Evolutionary conservation across 2,113 vertebrate genomes (phyloP).

Genomic region (Neomonachus schauinslandi): DNA sequence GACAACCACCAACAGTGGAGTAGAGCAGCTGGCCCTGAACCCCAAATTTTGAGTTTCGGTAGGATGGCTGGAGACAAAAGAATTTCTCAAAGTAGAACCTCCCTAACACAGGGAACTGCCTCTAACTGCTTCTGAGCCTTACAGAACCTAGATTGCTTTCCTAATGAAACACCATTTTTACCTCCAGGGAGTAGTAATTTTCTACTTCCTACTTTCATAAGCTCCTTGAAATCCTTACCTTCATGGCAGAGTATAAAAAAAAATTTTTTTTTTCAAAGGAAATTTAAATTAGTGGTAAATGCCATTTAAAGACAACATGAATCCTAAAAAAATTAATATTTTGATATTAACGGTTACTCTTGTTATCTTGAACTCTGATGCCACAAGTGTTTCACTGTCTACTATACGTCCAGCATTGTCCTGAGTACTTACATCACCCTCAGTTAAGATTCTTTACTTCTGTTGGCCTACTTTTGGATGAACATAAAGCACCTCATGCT

Average conservation of each 20-base stretch:
- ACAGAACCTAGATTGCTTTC: not conserved
- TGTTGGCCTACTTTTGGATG: constrained; percentile 49
- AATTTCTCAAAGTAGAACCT: not conserved
- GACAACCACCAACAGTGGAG: not conserved
- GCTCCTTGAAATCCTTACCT: not conserved
- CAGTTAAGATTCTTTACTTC: constrained; percentile 56
- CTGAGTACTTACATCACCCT: constrained; percentile 13
- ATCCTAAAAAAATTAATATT: not conserved
- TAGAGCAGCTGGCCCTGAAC: not conserved
- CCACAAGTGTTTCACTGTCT: not conserved
- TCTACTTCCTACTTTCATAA: not conserved
- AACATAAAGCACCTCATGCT: not conserved
- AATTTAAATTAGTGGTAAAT: not conserved
- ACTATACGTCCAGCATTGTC: not conserved
- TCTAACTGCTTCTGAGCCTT: not conserved
- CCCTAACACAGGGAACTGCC: not conserved
- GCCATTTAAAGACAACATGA: not conserved
- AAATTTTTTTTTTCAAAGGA: not conserved
- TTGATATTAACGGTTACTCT: not conserved
- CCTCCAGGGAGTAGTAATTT: not conserved
- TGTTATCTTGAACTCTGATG: constrained; percentile 27
- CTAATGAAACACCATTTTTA: not conserved
- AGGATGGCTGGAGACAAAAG: not conserved
- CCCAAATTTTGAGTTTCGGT: not conserved
- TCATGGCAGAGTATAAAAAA: not conserved